Percentiles rank a stretch among this genome's conserved stretches.
These are phyloP conservation scores for Dipodomys stephensi DNA, from an alignment of 2,113 vertebrate species.

Conservation along the genomic window DNA sequence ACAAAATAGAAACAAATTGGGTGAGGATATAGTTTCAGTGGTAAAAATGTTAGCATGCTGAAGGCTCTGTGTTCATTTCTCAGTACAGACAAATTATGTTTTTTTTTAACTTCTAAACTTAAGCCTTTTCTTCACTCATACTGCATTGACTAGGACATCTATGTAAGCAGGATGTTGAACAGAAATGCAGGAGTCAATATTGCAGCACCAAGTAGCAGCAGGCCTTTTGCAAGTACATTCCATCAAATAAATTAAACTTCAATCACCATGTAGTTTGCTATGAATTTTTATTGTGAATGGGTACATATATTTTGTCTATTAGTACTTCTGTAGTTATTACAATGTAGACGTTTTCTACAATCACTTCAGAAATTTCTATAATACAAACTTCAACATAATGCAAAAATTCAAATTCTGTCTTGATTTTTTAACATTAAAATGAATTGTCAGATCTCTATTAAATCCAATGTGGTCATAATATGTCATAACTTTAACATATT, in stretches of 20 bases:
- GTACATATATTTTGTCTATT: constrained; percentile 14
- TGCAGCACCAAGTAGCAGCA: background rate
- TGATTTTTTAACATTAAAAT: constrained; percentile 31
- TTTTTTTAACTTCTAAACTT: background rate
- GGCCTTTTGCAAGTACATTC: background rate
- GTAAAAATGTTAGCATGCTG: too few relatives aligned
- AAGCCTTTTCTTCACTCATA: background rate
- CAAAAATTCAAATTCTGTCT: background rate
- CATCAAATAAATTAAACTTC: background rate
- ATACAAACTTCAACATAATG: too few relatives aligned
- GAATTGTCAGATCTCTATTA: background rate
- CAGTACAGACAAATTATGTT: too few relatives aligned
- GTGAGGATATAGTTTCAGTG: too few relatives aligned
- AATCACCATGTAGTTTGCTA: background rate
- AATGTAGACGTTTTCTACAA: background rate
- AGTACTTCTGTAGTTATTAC: background rate
- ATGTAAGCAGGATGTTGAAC: background rate
- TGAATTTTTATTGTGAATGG: constrained; percentile 27
- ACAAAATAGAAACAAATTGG: too few relatives aligned
- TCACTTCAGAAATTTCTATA: too few relatives aligned
- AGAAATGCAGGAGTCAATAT: background rate
- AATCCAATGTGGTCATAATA: background rate
- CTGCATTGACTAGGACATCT: background rate
- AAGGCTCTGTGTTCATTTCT: too few relatives aligned
- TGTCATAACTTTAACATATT: constrained; percentile 35